Evolutionary conservation across 2,797 vertebrate genomes (phyloP), one percentile per base, ranked within the genome.

Genomic region (Aselliscus stoliczkanus): DNA sequence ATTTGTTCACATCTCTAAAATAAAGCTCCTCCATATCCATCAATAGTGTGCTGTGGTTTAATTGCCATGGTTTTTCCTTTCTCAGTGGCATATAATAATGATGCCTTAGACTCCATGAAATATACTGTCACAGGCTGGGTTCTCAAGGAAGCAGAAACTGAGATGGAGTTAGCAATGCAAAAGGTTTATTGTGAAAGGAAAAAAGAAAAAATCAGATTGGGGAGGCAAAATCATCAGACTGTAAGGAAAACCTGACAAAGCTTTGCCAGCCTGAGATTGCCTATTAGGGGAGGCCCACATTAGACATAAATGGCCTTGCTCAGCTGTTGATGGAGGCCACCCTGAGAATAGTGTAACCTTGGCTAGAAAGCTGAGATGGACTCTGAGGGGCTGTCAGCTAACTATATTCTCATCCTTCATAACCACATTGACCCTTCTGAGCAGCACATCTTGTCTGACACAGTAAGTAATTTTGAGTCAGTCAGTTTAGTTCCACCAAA

Each of bases 1-100:
- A 3, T 70, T 88, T 96, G 87, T 89, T 44, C 7, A n/a, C 23
- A 37, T 83, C 29, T 92, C 75, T 86, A 67, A 95, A 92, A 60
- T 70, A 69, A 86, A 62, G 65, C 39, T 77, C 37, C 25, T 52
- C 44, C 50, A 15, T 69, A 18, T n/a, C 64, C 50, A 29, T 29
- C 31, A 17, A 5, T 65, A 56, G 21, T 34, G 34, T 44, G 42
- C 15, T 80, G 14, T 34, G 29, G 65, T 81, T 94, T 90, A 70
- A 77, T 6, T 90, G 56, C 14, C 42, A 69, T n/a, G 6, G 0
- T 62, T 90, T 88, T 83, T 67, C 67, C 77, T 92, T 90, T 64
- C 44, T 81, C 67, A 21, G 80, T 84, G 27, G 34, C 39, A 52
- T 73, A 10, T 44, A 84, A 37, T 77, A 86, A 88, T 23, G 9